These are phyloP conservation scores for Charanyca ferruginea DNA, from an alignment of 2,888 invertebrate species.

Conservation along the genomic window DNA sequence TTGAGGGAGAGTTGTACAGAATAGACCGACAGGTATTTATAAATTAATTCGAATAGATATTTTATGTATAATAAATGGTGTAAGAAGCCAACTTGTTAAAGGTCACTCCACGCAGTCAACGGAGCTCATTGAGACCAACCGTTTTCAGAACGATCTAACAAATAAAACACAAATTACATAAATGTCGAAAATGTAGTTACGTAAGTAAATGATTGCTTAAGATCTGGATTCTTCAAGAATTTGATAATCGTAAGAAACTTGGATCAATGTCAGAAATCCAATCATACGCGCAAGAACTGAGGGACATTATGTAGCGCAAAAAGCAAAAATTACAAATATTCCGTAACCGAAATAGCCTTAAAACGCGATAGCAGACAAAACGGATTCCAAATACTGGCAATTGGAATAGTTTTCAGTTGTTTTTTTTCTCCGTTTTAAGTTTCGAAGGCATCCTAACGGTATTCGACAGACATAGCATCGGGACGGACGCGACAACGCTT, in stretches of 20 bases:
- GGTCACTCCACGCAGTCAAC: neutral
- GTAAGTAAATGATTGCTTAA: neutral
- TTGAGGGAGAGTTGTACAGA: too few relatives aligned
- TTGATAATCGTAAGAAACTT: slow-evolving; percentile 30
- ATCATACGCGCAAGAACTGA: slow-evolving; percentile 54
- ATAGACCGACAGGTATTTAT: too few relatives aligned
- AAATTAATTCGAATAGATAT: too few relatives aligned
- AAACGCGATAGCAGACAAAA: slow-evolving; percentile 86
- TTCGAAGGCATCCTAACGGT: slow-evolving; percentile 89
- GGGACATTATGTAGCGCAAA: slow-evolving; percentile 51
- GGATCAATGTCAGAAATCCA: slow-evolving; percentile 54
- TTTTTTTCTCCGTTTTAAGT: slow-evolving; percentile 81
- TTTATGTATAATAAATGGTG: neutral
- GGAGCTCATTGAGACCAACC: neutral
- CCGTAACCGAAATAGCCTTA: slow-evolving; percentile 63
- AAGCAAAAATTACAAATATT: slow-evolving; percentile 61
- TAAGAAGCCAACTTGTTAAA: slow-evolving; percentile 37
- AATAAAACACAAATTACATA: slow-evolving; percentile 1
- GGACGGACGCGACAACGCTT: slow-evolving; percentile 83
- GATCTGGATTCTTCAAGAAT: slow-evolving; percentile 3
- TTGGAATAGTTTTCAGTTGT: slow-evolving; percentile 89
- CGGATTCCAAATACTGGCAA: slow-evolving; percentile 89
- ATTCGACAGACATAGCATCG: slow-evolving; percentile 87
- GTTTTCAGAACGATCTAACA: slow-evolving; percentile 2
- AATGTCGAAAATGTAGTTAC: neutral